Base-by-base conservation (phyloP, 2,113 vertebrate species). In the Oreochromis spilurus region DNA sequence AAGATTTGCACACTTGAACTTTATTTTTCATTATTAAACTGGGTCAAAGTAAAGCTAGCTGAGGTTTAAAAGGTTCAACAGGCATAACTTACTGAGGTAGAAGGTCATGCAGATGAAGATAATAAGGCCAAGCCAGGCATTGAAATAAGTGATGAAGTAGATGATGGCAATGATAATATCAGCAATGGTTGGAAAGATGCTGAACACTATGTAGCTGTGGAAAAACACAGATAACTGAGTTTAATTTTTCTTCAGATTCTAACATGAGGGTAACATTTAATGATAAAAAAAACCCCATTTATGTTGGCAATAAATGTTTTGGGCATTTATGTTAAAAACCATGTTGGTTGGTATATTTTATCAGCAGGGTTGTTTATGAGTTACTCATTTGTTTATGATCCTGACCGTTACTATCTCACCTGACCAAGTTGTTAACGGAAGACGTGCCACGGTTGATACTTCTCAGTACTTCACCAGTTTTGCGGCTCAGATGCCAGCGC, bases 81-180 rank as follows among this genome's bases (percentile, higher is more conserved):
- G 0, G 38, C n/a, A 19, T 40, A n/a, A 97, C 98, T 98, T 92
- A 99, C 99, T 96, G 81, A 99, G 97, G 87, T 99, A 99, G 10
- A 99, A 88, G 40, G 94, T 91, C 98, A 99, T 99, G 94, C 99
- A 99, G 91, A 99, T 82, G 21, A 99, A 99, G 92, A 99, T 85
- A 54, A 99, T 99, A 70, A 99, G 97, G 80, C 99, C 99, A 2
- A 99, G 97, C 99, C 99, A 99, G 90, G 98, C 98, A 0, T 97
- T 99, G 96, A 99, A 99, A 88, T 96, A 94, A 0, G 97, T 97
- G 90, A 96, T 95, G 95, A 99, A 99, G 94, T 98, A 99, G 93
- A 99, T 82, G 70, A 99, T 99, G 79, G 98, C 90, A 1, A 99
- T 99, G 91, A 97, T 19, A 1, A 99, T 98, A 87, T 99, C 99